A percentile compares a stretch with the other conserved stretches of the same genome.
These are phyloP conservation scores for Drosophila aldrichi DNA, from an alignment of 2,888 invertebrate species.

Conservation along the genomic window DNA sequence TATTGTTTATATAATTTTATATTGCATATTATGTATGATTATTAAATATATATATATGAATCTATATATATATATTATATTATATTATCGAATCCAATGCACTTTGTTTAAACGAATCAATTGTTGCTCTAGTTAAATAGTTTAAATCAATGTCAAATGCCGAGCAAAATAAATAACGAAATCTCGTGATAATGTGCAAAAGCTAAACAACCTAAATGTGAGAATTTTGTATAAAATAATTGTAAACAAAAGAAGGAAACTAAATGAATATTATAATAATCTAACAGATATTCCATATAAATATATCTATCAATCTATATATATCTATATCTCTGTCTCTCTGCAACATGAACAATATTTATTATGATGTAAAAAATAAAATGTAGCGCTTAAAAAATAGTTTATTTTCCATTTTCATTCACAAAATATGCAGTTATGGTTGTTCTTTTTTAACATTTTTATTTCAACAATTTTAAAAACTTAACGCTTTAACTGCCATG, in stretches of 20 bases:
- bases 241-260: conserved; percentile 47
- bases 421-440: conserved; percentile 45
- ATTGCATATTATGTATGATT: conserved; percentile 64
- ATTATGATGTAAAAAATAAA: conserved; percentile 75
- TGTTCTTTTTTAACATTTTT: conserved; percentile 9
- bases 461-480: conserved; percentile 55
- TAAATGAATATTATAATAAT: conserved; percentile 63
- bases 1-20: conserved; percentile 75
- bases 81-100: conserved; percentile 63
- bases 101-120: conserved; percentile 75
- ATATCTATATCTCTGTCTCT: conserved; percentile 19
- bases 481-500: conserved; percentile 71
- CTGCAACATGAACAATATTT: conserved; percentile 78
- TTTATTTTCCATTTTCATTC: conserved; percentile 5
- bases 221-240: conserved; percentile 79
- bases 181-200: conserved; percentile 75
- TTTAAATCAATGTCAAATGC: conserved; percentile 66
- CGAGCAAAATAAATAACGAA: conserved; percentile 48
- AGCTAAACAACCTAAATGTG: conserved; percentile 73
- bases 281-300: conserved; percentile 24
- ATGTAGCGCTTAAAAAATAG: conserved; percentile 50
- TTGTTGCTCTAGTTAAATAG: conserved; percentile 78
- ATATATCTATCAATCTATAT: conserved; percentile 38
- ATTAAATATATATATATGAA: conserved; percentile 54
- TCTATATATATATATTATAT: conserved; percentile 51